These are phyloP conservation scores for Drosophila equinoxialis DNA, from an alignment of 1,140 invertebrate genomes.

Conservation along the genomic window DNA sequence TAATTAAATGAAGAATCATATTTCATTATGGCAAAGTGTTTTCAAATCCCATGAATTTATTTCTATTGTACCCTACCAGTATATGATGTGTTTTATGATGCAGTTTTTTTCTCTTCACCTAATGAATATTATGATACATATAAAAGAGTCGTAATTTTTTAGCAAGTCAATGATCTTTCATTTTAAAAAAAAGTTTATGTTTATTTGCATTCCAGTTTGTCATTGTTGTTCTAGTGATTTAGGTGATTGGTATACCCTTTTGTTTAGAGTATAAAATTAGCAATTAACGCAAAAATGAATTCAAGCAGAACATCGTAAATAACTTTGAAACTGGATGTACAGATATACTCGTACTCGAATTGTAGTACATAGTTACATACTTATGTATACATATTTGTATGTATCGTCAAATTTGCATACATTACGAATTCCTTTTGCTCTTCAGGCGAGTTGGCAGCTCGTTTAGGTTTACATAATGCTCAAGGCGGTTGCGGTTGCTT, in stretches of 20 bases:
- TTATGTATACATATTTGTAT: neutral
- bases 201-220: constrained; percentile 2
- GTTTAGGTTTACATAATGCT: constrained; percentile 76
- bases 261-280: constrained; percentile 4
- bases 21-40: neutral
- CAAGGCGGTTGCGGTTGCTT: constrained; percentile 70
- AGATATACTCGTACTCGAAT: constrained; percentile 1
- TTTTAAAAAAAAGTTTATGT: neutral
- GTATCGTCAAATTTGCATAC: constrained; percentile 60
- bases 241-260: neutral
- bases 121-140: neutral
- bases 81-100: neutral
- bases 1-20: neutral
- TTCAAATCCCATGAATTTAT: neutral
- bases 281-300: constrained; percentile 39
- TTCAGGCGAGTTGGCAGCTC: constrained; percentile 41
- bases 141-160: neutral
- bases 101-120: neutral
- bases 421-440: constrained; percentile 32
- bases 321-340: constrained; percentile 20
- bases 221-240: neutral
- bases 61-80: neutral
- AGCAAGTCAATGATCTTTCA: neutral
- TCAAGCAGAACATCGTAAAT: constrained; percentile 42
- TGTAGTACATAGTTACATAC: constrained; percentile 17